These are phyloP conservation scores for Drosophila serrata DNA, from an alignment of 1,140 invertebrate genomes.

Conservation along the genomic window DNA sequence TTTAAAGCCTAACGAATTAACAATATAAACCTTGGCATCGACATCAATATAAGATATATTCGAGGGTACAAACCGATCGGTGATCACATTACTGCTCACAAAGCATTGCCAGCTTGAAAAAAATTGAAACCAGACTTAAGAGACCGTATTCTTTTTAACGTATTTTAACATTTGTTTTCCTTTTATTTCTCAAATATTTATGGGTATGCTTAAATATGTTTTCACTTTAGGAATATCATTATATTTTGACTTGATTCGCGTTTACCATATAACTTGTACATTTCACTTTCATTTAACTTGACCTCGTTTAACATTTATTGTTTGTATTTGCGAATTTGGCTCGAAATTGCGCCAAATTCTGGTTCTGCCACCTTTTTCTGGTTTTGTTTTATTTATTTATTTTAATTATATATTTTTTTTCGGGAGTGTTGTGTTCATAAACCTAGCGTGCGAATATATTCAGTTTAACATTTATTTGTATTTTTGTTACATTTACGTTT, in stretches of 20 bases:
- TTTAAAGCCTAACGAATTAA: no score
- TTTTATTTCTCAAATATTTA: conserved; percentile 69
- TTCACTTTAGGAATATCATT: conserved; percentile 65
- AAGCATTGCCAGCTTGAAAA: conserved; percentile 32
- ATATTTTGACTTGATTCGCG: conserved; percentile 61
- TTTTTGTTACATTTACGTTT: conserved; percentile 53
- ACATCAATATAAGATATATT: background rate
- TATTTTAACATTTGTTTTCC: conserved; percentile 55
- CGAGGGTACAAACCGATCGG: conserved; percentile 15
- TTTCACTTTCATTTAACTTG: conserved; percentile 59
- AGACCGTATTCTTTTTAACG: conserved; percentile 21
- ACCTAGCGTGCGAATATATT: conserved; percentile 61
- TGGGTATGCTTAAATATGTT: conserved; percentile 52
- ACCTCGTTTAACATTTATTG: conserved; percentile 50
- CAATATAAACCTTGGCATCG: background rate
- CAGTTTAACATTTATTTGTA: conserved; percentile 58
- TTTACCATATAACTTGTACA: conserved; percentile 64
- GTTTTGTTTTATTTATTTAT: conserved; percentile 1
- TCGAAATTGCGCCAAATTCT: conserved; percentile 38
- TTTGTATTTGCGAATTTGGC: conserved; percentile 41
- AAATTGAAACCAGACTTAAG: conserved; percentile 1
- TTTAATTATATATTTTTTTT: background rate
- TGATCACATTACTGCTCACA: no score
- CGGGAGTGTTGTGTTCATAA: conserved; percentile 25
- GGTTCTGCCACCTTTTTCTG: conserved; percentile 12